Percentiles rank a stretch among this genome's conserved stretches.
Conservation (phyloP, 2,888 invertebrate genomes). For the Caenorhabditis sulstoni region DNA sequence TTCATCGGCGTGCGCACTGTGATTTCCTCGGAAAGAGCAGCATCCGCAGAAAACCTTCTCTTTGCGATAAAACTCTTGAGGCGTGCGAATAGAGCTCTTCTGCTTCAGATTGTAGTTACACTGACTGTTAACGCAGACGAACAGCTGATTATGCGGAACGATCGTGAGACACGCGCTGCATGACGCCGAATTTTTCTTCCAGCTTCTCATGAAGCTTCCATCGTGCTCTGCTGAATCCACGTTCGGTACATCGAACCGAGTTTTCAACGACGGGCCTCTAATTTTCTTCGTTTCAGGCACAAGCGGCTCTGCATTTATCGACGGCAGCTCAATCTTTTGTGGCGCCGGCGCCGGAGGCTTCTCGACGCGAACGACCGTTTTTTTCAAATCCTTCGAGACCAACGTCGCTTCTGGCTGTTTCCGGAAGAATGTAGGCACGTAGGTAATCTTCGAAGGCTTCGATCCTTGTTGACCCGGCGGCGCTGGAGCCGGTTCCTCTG, state of each 20-base stretch:
- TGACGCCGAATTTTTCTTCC: not conserved
- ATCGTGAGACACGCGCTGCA: not conserved
- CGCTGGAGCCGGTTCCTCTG: not conserved
- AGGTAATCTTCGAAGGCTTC: no score
- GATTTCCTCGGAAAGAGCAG: not conserved
- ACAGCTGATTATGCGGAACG: slow-evolving; percentile 14
- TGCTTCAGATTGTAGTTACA: not conserved
- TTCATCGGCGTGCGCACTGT: not conserved
- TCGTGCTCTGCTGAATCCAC: not conserved
- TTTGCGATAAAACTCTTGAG: not conserved
- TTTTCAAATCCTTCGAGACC: no score
- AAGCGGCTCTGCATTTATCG: no score
- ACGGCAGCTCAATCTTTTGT: no score
- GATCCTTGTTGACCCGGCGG: no score
- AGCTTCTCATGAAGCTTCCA: not conserved
- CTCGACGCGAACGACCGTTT: no score
- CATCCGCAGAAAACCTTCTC: slow-evolving; percentile 8
- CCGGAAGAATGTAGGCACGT: no score
- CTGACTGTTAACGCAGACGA: not conserved
- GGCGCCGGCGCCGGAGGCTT: no score
- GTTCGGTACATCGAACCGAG: not conserved
- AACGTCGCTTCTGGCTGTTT: no score
- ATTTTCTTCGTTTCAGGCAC: no score
- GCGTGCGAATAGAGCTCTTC: not conserved
- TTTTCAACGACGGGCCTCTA: no score